Percentiles rank a stretch among this genome's conserved stretches.
Conservation (phyloP, 2,797 vertebrate species). For the Delichon dasypus region DNA sequence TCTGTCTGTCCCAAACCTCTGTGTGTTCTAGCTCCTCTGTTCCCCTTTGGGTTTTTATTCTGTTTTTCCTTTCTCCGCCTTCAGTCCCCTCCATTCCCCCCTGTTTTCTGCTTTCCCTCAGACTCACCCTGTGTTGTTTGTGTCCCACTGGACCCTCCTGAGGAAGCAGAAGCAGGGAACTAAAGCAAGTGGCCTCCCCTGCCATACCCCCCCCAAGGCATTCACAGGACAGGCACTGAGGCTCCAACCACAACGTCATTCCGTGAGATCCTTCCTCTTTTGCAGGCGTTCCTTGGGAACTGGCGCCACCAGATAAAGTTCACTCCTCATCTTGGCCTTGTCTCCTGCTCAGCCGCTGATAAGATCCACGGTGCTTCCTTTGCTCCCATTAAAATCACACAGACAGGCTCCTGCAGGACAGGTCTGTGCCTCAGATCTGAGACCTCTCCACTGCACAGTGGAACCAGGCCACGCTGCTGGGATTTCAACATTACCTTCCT, state of each 20-base stretch:
- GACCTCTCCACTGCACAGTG: background rate
- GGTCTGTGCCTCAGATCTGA: background rate
- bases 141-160: background rate
- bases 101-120: background rate
- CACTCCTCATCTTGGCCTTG: constrained; percentile 60
- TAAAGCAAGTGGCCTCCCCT: accelerated
- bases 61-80: background rate
- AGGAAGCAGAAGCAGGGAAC: background rate
- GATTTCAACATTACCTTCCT: background rate
- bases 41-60: background rate
- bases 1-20: background rate
- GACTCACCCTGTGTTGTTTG: accelerated
- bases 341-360: constrained; percentile 65
- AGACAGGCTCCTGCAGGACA: constrained; percentile 45
- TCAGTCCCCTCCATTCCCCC: background rate
- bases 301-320: constrained; percentile 70
- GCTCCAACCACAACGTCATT: background rate
- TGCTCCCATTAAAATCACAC: constrained; percentile 9
- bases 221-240: accelerated
- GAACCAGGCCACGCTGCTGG: background rate
- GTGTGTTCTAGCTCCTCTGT: accelerated
- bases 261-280: background rate
- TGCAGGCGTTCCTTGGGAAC: constrained; percentile 55
- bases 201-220: background rate
- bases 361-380: constrained; percentile 38